Percentiles rank a stretch among this genome's conserved stretches.
phyloP scores from a whole-genome alignment of 2,888 invertebrate genomes.

The Dugesia japonica region DNA sequence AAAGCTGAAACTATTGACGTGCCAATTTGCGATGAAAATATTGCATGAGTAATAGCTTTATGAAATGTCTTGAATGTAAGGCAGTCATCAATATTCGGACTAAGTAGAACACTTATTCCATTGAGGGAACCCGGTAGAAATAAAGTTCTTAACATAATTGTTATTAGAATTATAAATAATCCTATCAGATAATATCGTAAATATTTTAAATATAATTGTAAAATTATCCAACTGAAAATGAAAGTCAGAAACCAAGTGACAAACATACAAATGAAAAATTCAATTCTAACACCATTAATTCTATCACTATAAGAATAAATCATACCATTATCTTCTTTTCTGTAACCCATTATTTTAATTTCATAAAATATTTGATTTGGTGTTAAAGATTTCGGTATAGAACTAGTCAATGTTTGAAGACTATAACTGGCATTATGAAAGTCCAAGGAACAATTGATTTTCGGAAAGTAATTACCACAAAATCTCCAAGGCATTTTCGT shows the following conservation, averaged over 20 bases:
- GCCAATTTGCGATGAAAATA: neutral
- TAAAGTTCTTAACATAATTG: neutral
- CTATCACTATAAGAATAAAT: neutral
- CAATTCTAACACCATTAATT: neutral
- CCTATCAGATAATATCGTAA: neutral
- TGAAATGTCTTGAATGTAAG: neutral
- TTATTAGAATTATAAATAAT: neutral
- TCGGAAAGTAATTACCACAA: neutral
- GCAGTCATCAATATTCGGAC: neutral
- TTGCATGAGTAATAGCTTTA: neutral
- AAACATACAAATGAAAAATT: neutral
- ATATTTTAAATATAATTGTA: neutral
- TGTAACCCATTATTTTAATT: neutral
- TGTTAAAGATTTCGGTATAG: neutral
- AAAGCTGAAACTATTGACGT: neutral
- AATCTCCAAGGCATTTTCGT: neutral
- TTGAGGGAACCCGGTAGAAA: neutral
- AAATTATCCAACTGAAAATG: neutral
- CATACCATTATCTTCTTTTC: neutral
- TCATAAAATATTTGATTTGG: neutral
- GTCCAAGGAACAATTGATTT: neutral
- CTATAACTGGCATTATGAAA: neutral
- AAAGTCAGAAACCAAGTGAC: neutral
- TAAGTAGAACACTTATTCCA: neutral
- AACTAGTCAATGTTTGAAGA: neutral